phyloP scores from a whole-genome alignment of 1,140 invertebrate genomes.

The Achroia grisella region DNA sequence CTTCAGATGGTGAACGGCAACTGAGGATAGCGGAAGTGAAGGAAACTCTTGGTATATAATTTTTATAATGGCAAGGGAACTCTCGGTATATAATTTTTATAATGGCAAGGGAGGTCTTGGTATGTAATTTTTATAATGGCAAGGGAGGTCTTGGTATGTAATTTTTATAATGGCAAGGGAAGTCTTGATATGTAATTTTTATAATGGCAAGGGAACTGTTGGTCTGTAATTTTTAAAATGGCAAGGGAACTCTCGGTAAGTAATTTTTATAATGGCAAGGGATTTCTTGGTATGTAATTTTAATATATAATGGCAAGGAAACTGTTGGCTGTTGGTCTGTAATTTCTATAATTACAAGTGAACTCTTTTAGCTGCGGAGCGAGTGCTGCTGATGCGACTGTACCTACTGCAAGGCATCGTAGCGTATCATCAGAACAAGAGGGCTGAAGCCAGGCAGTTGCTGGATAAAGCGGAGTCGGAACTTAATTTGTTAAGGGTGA shows the following conservation, averaged over 20 bases:
- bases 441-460: slow-evolving; percentile 74
- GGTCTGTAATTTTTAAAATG: too few relatives aligned
- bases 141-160: not conserved
- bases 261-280: too few relatives aligned
- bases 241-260: too few relatives aligned
- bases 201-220: too few relatives aligned
- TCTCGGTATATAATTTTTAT: not conserved
- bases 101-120: not conserved
- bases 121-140: slow-evolving; percentile 1
- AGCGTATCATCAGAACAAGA: slow-evolving; percentile 81
- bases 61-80: not conserved
- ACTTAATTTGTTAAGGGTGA: slow-evolving; percentile 76
- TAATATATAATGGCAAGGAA: too few relatives aligned
- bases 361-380: slow-evolving; percentile 77
- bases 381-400: slow-evolving; percentile 82
- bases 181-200: too few relatives aligned
- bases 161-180: too few relatives aligned
- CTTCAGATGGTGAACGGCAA: not conserved
- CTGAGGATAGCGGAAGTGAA: not conserved
- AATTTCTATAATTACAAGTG: too few relatives aligned
- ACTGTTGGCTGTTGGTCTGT: too few relatives aligned
- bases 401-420: slow-evolving; percentile 86
- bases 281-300: too few relatives aligned
- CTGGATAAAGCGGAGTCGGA: slow-evolving; percentile 77
- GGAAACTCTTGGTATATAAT: not conserved